These are phyloP conservation scores for Sicus ferrugineus DNA, from an alignment of 2,888 invertebrate genomes.

Conservation along the genomic window DNA sequence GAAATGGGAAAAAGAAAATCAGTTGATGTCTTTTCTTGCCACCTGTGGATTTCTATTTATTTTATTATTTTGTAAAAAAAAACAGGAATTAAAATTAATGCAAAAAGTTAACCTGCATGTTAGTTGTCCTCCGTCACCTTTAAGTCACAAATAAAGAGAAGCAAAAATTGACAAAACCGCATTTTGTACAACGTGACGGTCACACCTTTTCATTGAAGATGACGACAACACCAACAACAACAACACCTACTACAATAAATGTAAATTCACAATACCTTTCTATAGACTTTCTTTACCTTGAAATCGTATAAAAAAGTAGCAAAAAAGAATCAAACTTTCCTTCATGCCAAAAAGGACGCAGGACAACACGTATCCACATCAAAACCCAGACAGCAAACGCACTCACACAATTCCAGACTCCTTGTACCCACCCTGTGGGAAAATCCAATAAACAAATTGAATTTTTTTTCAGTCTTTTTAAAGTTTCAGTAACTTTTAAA, in stretches of 20 bases:
- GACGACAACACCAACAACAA: not conserved
- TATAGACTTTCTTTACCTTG: not conserved
- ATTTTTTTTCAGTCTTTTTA: no score
- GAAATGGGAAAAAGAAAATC: no score
- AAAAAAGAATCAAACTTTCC: conserved; percentile 4
- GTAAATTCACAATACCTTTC: not conserved
- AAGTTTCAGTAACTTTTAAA: no score
- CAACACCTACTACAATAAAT: not conserved
- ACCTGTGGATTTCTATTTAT: not conserved
- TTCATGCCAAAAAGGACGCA: not conserved
- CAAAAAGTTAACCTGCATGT: no score
- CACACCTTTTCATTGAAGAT: conserved; percentile 18
- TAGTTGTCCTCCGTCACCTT: no score
- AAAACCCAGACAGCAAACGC: not conserved
- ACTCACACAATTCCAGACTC: no score
- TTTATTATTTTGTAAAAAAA: not conserved
- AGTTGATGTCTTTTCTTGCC: not conserved
- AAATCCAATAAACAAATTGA: no score
- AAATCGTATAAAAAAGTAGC: not conserved
- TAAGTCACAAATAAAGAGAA: not conserved
- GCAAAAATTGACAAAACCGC: conserved; percentile 27
- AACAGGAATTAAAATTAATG: not conserved
- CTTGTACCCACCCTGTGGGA: no score
- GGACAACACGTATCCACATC: no score
- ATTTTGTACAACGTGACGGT: conserved; percentile 27